A percentile compares a stretch with the other conserved stretches of the same genome.
Evolutionary conservation across 1,140 invertebrate genomes (phyloP).

Genomic region (Solenopsis invicta): DNA sequence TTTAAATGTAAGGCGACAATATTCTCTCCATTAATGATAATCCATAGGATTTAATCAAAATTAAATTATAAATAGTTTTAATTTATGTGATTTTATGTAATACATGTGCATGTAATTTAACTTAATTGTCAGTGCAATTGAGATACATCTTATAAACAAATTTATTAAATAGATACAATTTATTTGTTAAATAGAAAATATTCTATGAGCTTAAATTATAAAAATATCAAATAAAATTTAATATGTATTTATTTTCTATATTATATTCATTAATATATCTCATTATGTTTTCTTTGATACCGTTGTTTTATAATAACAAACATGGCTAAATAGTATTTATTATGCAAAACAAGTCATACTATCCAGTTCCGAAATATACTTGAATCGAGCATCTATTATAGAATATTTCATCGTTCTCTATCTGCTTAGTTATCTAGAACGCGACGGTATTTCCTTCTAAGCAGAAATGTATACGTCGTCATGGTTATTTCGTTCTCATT

Average conservation of each 20-base stretch:
- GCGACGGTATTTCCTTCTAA: constrained; percentile 31
- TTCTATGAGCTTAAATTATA: not conserved
- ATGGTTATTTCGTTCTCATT: constrained; percentile 32
- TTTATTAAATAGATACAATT: not conserved
- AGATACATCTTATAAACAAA: not conserved
- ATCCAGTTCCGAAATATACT: not conserved
- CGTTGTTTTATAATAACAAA: not conserved
- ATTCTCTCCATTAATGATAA: constrained; percentile 36
- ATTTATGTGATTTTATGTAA: constrained; percentile 9
- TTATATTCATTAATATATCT: not conserved
- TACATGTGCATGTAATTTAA: not conserved
- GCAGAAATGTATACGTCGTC: constrained; percentile 19
- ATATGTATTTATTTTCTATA: not conserved
- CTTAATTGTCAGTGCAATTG: not conserved
- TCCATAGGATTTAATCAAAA: not conserved
- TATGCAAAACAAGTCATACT: not conserved
- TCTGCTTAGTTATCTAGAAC: constrained; percentile 11
- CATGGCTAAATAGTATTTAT: not conserved
- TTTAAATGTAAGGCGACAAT: not conserved
- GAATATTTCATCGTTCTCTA: constrained; percentile 9
- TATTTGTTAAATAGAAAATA: not conserved
- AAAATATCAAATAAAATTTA: not conserved
- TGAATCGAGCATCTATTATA: not conserved
- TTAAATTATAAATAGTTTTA: constrained; percentile 7
- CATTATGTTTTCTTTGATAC: not conserved